A percentile compares a stretch with the other conserved stretches of the same genome.
Conservation (phyloP, 2,888 invertebrate genomes). For the Cephus rjabovi region DNA sequence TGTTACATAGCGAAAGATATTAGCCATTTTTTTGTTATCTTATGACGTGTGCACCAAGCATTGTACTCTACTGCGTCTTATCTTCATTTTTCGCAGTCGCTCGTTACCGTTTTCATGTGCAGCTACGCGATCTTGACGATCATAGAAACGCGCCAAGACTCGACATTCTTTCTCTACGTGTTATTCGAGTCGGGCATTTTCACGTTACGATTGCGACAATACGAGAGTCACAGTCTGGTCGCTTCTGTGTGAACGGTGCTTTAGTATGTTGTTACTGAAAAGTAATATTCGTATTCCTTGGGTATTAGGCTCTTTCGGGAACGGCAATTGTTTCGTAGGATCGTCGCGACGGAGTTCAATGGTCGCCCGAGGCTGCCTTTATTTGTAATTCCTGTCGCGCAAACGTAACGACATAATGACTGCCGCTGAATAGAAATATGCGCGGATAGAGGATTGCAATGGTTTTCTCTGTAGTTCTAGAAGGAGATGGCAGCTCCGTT, state of each 20-base stretch:
- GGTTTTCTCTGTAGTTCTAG: not conserved
- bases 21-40: not conserved
- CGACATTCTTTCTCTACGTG: not conserved
- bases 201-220: not conserved
- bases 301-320: not conserved
- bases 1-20: not conserved
- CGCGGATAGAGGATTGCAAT: not conserved
- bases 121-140: not conserved
- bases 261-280: not conserved
- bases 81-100: not conserved
- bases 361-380: not conserved
- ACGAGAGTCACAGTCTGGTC: not conserved
- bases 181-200: not conserved
- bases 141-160: not conserved
- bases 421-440: not conserved
- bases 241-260: not conserved
- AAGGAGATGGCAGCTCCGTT: not conserved
- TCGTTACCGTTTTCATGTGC: not conserved
- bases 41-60: not conserved
- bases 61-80: not conserved
- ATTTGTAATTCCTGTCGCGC: not conserved
- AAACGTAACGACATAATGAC: not conserved
- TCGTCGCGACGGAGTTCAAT: not conserved
- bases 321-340: not conserved
- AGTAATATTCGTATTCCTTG: not conserved